Conservation (phyloP, 92 coral and sea anemone genomes). For the Hydrozoanthus gracilis region DNA sequence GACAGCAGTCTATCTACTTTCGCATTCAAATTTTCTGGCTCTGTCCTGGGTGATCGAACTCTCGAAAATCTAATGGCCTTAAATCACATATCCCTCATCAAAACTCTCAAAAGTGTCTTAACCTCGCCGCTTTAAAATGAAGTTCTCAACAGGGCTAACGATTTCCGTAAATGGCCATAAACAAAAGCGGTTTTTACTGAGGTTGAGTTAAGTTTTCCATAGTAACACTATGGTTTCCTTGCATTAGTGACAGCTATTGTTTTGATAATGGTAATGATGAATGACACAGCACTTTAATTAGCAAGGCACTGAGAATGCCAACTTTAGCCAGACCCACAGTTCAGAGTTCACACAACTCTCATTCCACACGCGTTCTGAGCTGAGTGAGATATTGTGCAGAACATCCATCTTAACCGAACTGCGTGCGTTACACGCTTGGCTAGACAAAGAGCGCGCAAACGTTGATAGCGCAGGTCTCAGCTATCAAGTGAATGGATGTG, state of each 20-base stretch:
- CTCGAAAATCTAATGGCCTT: conserved; percentile 46
- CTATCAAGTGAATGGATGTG: conserved; percentile 83
- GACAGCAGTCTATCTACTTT: conserved; percentile 9
- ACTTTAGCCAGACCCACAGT: conserved; percentile 81
- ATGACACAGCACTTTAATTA: conserved; percentile 80
- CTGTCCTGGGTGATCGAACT: conserved; percentile 34
- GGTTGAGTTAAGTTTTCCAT: conserved; percentile 5
- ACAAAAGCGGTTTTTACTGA: neutral
- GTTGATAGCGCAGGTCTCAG: conserved; percentile 38
- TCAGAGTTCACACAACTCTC: conserved; percentile 52
- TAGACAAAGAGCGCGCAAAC: conserved; percentile 37
- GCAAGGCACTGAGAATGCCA: conserved; percentile 87
- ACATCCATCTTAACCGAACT: conserved; percentile 19
- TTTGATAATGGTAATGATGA: conserved; percentile 80
- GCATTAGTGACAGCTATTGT: conserved; percentile 40
- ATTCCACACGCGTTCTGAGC: conserved; percentile 43
- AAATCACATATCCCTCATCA: conserved; percentile 42
- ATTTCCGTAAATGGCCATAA: conserved; percentile 2
- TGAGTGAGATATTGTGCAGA: conserved; percentile 36
- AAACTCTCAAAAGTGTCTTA: conserved; percentile 45
- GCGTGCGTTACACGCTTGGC: conserved; percentile 47
- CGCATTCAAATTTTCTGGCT: conserved; percentile 1
- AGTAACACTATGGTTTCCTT: conserved; percentile 32
- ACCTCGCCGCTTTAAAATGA: conserved; percentile 24
- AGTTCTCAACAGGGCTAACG: conserved; percentile 9